These are phyloP conservation scores for Oryzias curvinotus DNA, from an alignment of 2,113 vertebrate species.

Conservation along the genomic window DNA sequence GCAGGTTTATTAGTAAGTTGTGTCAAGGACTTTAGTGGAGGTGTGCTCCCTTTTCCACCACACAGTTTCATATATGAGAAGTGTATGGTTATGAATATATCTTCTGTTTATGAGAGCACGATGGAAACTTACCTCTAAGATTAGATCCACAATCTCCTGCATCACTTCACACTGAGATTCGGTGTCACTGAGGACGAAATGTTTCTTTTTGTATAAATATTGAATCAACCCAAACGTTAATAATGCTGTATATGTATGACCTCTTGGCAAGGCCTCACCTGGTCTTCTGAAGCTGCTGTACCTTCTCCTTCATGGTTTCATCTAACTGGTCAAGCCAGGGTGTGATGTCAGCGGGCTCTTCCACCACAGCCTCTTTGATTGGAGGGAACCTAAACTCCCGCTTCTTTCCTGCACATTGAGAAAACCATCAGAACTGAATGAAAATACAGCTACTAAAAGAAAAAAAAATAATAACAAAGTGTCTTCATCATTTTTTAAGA, in stretches of 20 bases:
- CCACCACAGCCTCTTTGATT: slow-evolving; percentile 89
- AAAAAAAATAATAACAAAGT: too few relatives aligned
- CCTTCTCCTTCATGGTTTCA: slow-evolving; percentile 90
- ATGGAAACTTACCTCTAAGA: slow-evolving; percentile 86
- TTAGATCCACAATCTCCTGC: slow-evolving; percentile 98
- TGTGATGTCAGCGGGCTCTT: slow-evolving; percentile 93
- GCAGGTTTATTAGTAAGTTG: too few relatives aligned
- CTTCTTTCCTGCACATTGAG: slow-evolving; percentile 83
- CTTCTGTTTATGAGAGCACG: not conserved
- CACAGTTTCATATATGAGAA: too few relatives aligned
- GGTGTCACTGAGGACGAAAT: slow-evolving; percentile 78
- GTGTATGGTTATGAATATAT: not conserved
- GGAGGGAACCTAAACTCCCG: slow-evolving; percentile 95
- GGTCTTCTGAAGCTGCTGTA: slow-evolving; percentile 92
- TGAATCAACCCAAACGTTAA: not conserved
- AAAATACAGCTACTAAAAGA: too few relatives aligned
- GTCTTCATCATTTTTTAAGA: too few relatives aligned
- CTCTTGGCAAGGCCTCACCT: slow-evolving; percentile 74
- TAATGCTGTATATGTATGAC: not conserved
- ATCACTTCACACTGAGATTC: slow-evolving; percentile 96
- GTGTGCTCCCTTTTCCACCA: too few relatives aligned
- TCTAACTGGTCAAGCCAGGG: slow-evolving; percentile 94
- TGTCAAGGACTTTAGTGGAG: too few relatives aligned
- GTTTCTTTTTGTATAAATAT: not conserved
- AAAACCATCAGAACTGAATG: too few relatives aligned